Conservation (phyloP, 2,888 invertebrate species). For the Tholera decimalis region DNA sequence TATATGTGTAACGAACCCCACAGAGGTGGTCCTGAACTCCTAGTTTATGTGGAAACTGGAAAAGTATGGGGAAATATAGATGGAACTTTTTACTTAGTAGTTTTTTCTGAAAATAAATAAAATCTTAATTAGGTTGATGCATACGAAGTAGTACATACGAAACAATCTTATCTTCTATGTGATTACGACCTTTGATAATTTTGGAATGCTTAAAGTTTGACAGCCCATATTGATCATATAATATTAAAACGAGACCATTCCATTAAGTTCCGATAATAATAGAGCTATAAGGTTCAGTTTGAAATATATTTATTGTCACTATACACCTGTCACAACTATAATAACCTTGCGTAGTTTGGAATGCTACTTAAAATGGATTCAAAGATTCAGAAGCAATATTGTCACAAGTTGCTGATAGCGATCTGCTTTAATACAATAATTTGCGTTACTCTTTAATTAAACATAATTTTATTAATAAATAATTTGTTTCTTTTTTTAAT, state of each 20-base stretch:
- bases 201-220: background rate
- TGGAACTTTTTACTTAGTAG: background rate
- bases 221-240: no score
- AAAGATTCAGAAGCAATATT: slow-evolving; percentile 30
- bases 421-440: slow-evolving; percentile 15
- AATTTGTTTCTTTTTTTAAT: no score
- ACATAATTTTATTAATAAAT: no score
- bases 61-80: slow-evolving; percentile 56
- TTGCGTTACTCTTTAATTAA: background rate
- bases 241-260: background rate
- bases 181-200: background rate
- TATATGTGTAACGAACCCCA: slow-evolving; percentile 68
- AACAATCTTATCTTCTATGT: background rate
- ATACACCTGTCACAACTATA: slow-evolving; percentile 42
- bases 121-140: slow-evolving; percentile 19
- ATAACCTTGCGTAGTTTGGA: slow-evolving; percentile 28
- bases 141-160: no score
- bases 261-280: slow-evolving; percentile 7
- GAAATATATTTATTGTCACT: slow-evolving; percentile 34
- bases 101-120: background rate
- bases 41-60: slow-evolving; percentile 66
- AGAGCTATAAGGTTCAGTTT: background rate
- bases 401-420: slow-evolving; percentile 20
- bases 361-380: slow-evolving; percentile 35
- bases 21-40: slow-evolving; percentile 59